Conservation (phyloP, 2,113 vertebrate genomes). For the Silurus asotus region DNA sequence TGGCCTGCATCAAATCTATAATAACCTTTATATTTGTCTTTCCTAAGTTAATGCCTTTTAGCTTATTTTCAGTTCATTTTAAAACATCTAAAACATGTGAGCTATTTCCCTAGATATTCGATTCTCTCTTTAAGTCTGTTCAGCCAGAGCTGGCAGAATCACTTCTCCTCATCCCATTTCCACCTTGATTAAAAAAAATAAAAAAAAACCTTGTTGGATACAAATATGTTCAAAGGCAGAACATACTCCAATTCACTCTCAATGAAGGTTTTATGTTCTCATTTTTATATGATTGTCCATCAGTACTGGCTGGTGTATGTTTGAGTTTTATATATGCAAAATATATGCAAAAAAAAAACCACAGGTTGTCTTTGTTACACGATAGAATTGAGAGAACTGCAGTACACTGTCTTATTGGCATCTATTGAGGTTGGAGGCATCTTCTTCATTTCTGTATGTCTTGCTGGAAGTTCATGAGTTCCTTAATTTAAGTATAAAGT, state of each 20-base stretch:
- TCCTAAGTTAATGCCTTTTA: slow-evolving; percentile 54
- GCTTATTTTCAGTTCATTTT: slow-evolving; percentile 59
- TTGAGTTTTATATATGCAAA: not conserved
- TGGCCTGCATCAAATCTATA: not conserved
- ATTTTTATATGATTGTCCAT: not conserved
- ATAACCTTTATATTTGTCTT: slow-evolving; percentile 33
- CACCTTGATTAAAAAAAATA: not conserved
- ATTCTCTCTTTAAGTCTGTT: slow-evolving; percentile 47
- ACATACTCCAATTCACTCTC: not conserved
- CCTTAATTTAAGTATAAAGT: slow-evolving; percentile 65
- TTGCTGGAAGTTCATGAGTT: slow-evolving; percentile 52
- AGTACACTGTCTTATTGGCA: not conserved
- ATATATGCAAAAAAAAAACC: too few relatives aligned
- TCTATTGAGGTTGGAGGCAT: not conserved
- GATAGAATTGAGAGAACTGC: slow-evolving; percentile 9
- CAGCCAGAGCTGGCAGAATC: slow-evolving; percentile 42
- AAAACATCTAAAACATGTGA: slow-evolving; percentile 62
- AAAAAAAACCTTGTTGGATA: not conserved
- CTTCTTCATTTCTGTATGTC: slow-evolving; percentile 22
- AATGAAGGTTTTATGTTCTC: not conserved
- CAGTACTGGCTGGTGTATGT: not conserved
- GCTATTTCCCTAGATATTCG: slow-evolving; percentile 57
- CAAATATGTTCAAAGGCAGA: not conserved
- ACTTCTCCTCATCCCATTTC: not conserved
- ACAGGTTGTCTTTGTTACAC: too few relatives aligned